A percentile compares a stretch with the other conserved stretches of the same genome.
Conservation (phyloP, 1,140 invertebrate genomes). For the Sweltsa coloradensis region DNA sequence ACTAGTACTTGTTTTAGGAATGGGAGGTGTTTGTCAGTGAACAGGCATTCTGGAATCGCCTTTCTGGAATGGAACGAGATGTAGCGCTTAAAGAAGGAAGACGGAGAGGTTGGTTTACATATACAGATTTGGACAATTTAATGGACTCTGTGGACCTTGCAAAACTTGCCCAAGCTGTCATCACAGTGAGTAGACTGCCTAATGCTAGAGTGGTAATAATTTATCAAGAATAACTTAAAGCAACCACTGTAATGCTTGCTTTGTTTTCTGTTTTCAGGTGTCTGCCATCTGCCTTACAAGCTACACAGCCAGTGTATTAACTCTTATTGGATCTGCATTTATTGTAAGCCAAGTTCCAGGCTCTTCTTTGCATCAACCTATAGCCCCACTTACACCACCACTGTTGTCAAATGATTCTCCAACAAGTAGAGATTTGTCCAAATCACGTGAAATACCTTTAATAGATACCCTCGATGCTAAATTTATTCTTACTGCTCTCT, state of each 20-base stretch:
- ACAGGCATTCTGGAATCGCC: slow-evolving; percentile 53
- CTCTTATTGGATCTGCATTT: slow-evolving; percentile 54
- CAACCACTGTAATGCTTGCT: slow-evolving; percentile 1
- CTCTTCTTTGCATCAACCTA: too few species aligned
- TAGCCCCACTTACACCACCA: too few species aligned
- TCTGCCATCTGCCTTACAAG: slow-evolving; percentile 50
- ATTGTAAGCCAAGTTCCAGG: slow-evolving; percentile 41
- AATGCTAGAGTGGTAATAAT: too few species aligned
- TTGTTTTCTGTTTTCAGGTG: slow-evolving; percentile 31
- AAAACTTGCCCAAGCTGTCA: slow-evolving; percentile 38
- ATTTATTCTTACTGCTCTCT: too few species aligned
- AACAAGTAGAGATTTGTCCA: too few species aligned
- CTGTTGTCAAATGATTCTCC: too few species aligned
- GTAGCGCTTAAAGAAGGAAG: slow-evolving; percentile 58
- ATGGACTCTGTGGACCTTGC: slow-evolving; percentile 37
- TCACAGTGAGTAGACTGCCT: slow-evolving; percentile 39
- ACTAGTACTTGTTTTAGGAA: slow-evolving; percentile 51
- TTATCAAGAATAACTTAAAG: too few species aligned
- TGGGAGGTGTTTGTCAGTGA: slow-evolving; percentile 70
- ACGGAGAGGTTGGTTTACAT: slow-evolving; percentile 72
- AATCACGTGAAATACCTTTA: too few species aligned
- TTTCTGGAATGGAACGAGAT: slow-evolving; percentile 52
- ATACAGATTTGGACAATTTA: slow-evolving; percentile 60
- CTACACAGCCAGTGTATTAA: slow-evolving; percentile 57
- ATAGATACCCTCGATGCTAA: too few species aligned